Base-by-base conservation (phyloP, 2,113 vertebrate species). In the Clarias batrachus region DNA sequence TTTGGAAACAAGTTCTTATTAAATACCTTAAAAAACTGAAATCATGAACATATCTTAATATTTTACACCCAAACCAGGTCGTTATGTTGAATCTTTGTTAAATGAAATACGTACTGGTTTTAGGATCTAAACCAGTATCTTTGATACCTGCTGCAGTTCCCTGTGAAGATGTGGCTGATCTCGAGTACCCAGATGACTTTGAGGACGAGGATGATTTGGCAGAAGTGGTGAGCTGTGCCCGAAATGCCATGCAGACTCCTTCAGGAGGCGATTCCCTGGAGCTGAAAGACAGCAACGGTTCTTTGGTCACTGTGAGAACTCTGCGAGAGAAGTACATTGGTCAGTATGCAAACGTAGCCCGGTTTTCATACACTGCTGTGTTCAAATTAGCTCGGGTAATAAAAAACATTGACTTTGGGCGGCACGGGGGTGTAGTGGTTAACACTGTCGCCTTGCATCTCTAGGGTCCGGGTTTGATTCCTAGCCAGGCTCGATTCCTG, bases 151-250 rank as follows among this genome's bases (percentile, higher is more conserved):
- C 41, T 79, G 8, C 87, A 89, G 92, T 90, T 9, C 65, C 79
- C 8, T 56, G 62, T 70, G 89, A 90, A 12, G 87, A 90, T 25
- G 87, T 86, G 21, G 92, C 92, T 16, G 84, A 87, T 10, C 56
- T n/a, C 0, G 94, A 95, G 25, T 96, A 95, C 85, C 91, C 93
- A 0, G 95, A 95, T 91, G 94, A 96, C 89, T 96, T 95, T 81
- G 96, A 96, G 89, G 95, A 95, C 6, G 94, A 94, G n/a, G 91
- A 91, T 0, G 91, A 91, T 16, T 87, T 92, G 70, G 86, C 85
- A n/a, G 87, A 90, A 41, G 91, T 88, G 1, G 93, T 90, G 68
- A 90, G 82, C 30, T 84, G 77, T 8, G 91, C 92, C 54, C 89
- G 88, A 14, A 83, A 41, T 27, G 87, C 86, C 60, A 85, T 90